A percentile compares a stretch with the other conserved stretches of the same genome.
phyloP scores from a whole-genome alignment of 2,113 vertebrate species.

The Protomyctophum bolini region DNA sequence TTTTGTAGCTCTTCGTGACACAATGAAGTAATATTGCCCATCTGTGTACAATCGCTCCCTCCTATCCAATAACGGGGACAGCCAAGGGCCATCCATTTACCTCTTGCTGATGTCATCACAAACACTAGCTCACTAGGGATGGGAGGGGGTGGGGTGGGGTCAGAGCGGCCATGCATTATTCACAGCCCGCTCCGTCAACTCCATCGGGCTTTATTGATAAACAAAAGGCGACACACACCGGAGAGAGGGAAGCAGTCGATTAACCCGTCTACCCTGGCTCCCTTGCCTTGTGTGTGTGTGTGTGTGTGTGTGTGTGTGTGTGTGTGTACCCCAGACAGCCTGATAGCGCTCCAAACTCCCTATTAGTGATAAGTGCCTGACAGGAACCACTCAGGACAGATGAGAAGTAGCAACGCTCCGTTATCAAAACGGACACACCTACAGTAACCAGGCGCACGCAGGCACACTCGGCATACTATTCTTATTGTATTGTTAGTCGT shows the following conservation, averaged over 20 bases:
- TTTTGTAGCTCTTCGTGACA: slow-evolving; percentile 30
- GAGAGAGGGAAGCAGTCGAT: slow-evolving; percentile 84
- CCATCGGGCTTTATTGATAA: slow-evolving; percentile 85
- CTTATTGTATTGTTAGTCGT: too few species aligned
- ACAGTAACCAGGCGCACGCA: slow-evolving; percentile 9
- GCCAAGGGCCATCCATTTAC: slow-evolving; percentile 79
- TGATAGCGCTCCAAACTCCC: slow-evolving; percentile 26
- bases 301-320: too few species aligned
- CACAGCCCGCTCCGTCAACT: slow-evolving; percentile 80
- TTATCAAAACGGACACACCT: slow-evolving; percentile 60
- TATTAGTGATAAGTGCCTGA: slow-evolving; percentile 58
- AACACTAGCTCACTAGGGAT: slow-evolving; percentile 84
- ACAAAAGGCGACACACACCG: slow-evolving; percentile 85
- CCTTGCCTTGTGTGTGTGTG: slow-evolving; percentile 46
- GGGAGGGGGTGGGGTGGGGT: slow-evolving; percentile 54
- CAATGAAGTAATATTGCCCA: slow-evolving; percentile 51
- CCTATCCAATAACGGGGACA: slow-evolving; percentile 43
- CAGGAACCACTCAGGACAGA: slow-evolving; percentile 49
- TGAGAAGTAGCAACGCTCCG: slow-evolving; percentile 24
- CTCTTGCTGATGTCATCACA: slow-evolving; percentile 89
- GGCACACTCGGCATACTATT: not conserved
- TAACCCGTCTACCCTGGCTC: slow-evolving; percentile 86
- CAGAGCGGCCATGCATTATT: slow-evolving; percentile 85
- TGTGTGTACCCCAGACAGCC: slow-evolving; percentile 1
- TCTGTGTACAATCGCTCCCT: slow-evolving; percentile 50